Base-by-base conservation (phyloP, 2,113 vertebrate genomes). In the Patagioenas fasciata region DNA sequence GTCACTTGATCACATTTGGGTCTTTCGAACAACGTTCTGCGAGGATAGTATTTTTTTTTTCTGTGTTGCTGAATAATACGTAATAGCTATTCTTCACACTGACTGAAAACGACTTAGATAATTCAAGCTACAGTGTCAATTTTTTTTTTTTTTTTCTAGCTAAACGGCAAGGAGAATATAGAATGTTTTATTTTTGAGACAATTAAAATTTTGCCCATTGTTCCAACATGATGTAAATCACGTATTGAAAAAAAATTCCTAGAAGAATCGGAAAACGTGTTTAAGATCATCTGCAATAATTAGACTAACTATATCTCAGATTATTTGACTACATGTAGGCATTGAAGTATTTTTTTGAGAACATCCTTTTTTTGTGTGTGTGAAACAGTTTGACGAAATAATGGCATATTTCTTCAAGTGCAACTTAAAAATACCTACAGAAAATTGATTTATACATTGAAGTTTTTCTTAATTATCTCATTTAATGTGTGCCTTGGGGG, bases 401-500 rank as follows among this genome's bases (percentile, higher is more conserved):
- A 66, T 8, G 47, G 20, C 40, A 53, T 29, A 67, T 42, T 91
- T 88, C 61, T 78, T 56, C 24, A 84, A 86, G 19, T 13, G 10
- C 4, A 38, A 34, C 21, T 64, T 44, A 13, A 53, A 82, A 91
- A 67, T 15, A 16, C 20, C 12, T 19, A 26, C 14, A 48, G 53
- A 82, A 95, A 74, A 88, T 71, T 81, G 34, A 84, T 94, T 91
- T 79, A 65, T 47, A 42, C 5, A 16, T 53, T 48, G 19, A 71
- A 65, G 12, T 38, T 71, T 94, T 93, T 89, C 16, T 66, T 78
- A 72, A 80, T 92, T 83, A 80, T 8, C 32, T 82, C 23, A 18
- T 80, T 96, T 96, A 92, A 54, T 64, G 38, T 38, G 48, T 85
- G 54, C 65, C 84, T 74, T 18, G 53, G 20, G 94, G 84, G 48